phyloP scores from a whole-genome alignment of 2,797 vertebrate genomes.

The Rhinophrynus dorsalis region DNA sequence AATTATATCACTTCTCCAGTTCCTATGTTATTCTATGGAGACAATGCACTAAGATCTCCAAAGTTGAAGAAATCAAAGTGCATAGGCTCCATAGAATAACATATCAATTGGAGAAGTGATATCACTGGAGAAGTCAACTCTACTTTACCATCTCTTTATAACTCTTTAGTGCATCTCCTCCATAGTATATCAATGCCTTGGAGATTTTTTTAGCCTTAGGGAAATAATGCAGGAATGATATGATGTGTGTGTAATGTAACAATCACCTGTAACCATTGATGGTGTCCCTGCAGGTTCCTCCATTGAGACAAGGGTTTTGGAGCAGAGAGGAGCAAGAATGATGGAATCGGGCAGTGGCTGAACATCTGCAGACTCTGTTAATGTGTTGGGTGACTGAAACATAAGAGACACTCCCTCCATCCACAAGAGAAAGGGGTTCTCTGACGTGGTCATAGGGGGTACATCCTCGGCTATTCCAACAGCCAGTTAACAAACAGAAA shows the following conservation, averaged over 20 bases:
- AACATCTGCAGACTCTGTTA: slow-evolving; percentile 68
- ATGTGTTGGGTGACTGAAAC: slow-evolving; percentile 72
- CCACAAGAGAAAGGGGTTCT: slow-evolving; percentile 71
- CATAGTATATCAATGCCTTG: no score
- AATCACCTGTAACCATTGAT: slow-evolving; percentile 83
- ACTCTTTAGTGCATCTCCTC: no score
- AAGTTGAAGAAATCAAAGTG: no score
- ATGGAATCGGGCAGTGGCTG: slow-evolving; percentile 69
- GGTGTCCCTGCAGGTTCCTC: slow-evolving; percentile 78
- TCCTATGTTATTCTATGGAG: no score
- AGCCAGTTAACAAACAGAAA: slow-evolving; percentile 73
- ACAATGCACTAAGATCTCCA: no score
- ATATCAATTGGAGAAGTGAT: no score
- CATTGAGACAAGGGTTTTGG: slow-evolving; percentile 81
- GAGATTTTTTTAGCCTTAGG: no score
- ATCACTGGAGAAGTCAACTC: no score
- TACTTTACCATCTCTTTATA: no score
- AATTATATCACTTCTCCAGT: no score
- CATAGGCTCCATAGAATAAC: no score
- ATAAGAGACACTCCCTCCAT: slow-evolving; percentile 73
- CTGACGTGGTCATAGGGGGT: slow-evolving; percentile 63
- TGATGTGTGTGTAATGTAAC: no score
- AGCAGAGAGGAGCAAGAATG: slow-evolving; percentile 77
- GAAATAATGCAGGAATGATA: not conserved
- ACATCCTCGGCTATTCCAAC: slow-evolving; percentile 65